Base-by-base conservation (phyloP, 2,113 vertebrate genomes). In the Percopsis transmontana region DNA sequence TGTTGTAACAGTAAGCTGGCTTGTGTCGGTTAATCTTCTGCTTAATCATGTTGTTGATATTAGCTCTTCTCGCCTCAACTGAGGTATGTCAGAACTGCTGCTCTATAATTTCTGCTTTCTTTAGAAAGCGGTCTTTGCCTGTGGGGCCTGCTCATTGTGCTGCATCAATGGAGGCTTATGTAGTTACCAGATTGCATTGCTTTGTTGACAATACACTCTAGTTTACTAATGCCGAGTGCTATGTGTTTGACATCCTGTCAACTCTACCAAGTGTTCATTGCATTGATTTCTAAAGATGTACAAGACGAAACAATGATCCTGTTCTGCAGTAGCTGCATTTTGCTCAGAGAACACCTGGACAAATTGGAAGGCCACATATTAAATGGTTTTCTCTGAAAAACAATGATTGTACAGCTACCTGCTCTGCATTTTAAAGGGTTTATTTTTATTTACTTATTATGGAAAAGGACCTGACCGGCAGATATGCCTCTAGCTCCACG, bases 11-110 rank as follows among this genome's bases (percentile, higher is more conserved):
- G 78, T 83, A 62, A 65, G 76, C 53, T 73, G 80, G 70, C 76
- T 66, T 72, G 45, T 74, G 75, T 75, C 82, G 73, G 69, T 84
- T 90, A 79, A 87, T 89, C 87, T 83, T 75, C 75, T 81, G 74
- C 84, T 83, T 81, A 88, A 88, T 86, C 76, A 72, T 65, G 80
- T 79, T 86, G 89, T 82, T 86, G 83, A 70, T 84, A 85, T 80
- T 82, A 63, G 77, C 86, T 82, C 72, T 84, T 85, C 65, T 86
- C 79, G 79, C 79, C 70, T 69, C 77, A 82, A 84, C 85, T 85
- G 81, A 89, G 85, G 81, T 85, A 75, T 87, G 79, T 76, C 79
- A 82, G 70, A 69, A 82, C 77, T 80, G 82, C 82, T 68, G 7
- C 74, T 52, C 27, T 21, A 2, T 77, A 41, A 81, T 85, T 66